A percentile compares a stretch with the other conserved stretches of the same genome.
Evolutionary conservation across 2,888 invertebrate genomes (phyloP).

Genomic region (Tachina grossa): DNA sequence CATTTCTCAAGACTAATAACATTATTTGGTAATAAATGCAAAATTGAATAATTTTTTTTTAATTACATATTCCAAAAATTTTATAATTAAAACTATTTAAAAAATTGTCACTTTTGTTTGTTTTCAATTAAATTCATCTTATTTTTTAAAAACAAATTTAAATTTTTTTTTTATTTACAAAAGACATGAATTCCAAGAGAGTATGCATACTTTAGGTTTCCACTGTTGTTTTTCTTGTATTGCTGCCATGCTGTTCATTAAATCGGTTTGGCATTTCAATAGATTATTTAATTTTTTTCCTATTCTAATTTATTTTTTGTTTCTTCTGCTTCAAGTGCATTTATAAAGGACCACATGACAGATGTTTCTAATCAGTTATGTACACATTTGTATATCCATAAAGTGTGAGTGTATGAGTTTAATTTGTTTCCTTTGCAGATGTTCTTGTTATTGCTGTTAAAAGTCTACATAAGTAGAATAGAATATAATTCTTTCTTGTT

Average conservation of each 20-base stretch:
- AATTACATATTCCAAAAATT: too few relatives aligned
- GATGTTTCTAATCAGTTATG: constrained; percentile 69
- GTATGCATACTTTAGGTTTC: too few relatives aligned
- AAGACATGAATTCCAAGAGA: too few relatives aligned
- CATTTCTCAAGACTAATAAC: too few relatives aligned
- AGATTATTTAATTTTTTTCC: constrained; percentile 51
- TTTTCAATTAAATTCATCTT: too few relatives aligned
- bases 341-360: constrained; percentile 62
- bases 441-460: not conserved
- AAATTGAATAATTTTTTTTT: too few relatives aligned
- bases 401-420: constrained; percentile 12
- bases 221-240: constrained; percentile 20
- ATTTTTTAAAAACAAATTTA: too few relatives aligned
- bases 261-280: constrained; percentile 61
- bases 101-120: too few relatives aligned
- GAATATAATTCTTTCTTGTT: constrained; percentile 1
- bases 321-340: constrained; percentile 32
- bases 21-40: too few relatives aligned
- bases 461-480: not conserved
- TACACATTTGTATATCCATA: constrained; percentile 48
- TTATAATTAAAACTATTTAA: too few relatives aligned
- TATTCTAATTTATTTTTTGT: constrained; percentile 33
- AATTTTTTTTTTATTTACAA: too few relatives aligned
- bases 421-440: not conserved
- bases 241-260: constrained; percentile 69